Evolutionary conservation across 2,113 vertebrate genomes (phyloP).

Genomic region (rat (Rattus norvegicus)): GRCr8 NC_086023.1:124148501-124149000

Average conservation of each 20-base stretch:
- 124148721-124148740: not conserved
- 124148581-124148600: conserved; percentile 8
- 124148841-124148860: not conserved
- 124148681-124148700: conserved; percentile 35
- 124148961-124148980: not conserved
- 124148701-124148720: conserved; percentile 26
- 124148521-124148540: conserved; percentile 13
- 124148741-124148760: conserved; percentile 59
- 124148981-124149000: not conserved
- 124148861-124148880: not conserved
- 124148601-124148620: conserved; percentile 60
- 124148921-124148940: not conserved
- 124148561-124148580: conserved; percentile 22
- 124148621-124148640: conserved; percentile 40
- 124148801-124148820: conserved; percentile 56
- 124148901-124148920: not conserved
- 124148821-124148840: conserved; percentile 38
- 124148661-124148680: conserved; percentile 52
- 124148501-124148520: not conserved
- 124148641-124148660: not conserved
- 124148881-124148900: not conserved
- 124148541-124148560: conserved; percentile 15
- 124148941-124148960: not conserved
- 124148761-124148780: conserved; percentile 8
- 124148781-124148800: conserved; percentile 38